Evolutionary conservation across 2,888 invertebrate genomes (phyloP), one percentile per base, ranked within the genome.

Genomic region (Tipula lateralis): DNA sequence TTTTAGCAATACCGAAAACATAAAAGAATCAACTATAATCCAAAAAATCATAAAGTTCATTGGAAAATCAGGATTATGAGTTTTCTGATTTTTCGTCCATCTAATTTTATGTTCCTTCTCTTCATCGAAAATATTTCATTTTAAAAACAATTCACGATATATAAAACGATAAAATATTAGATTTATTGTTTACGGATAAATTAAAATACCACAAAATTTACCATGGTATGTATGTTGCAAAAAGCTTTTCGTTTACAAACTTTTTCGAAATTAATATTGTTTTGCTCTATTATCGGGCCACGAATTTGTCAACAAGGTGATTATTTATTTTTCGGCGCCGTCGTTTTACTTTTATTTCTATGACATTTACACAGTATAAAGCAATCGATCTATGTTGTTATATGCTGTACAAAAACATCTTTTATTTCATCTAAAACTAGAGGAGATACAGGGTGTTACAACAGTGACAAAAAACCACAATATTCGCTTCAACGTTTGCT

Each of bases 301-400:
- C 19, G 66, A 66, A 24, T 66, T 66, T 66, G 66, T 66, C 66
- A 66, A 66, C 66, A 66, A 66, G 66, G 66, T 66, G 66, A 66
- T 66, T 66, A 66, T 66, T 66, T 66, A 66, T 66, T 66, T 66
- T 66, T 66, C 24, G 66, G 66, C 66, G 66, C 66, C 66, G 66
- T 9, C 66, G 24, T 66, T 66, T 66, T 66, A 66, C 19, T 66
- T 66, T 66, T 66, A 66, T 66, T 24, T 24, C 24, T 24, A 2
- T 66, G 19, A 24, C 66, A 24, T 66, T 66, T 19, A 24, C 66
- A 24, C 24, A 66, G 66, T 66, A 66, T 9, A 66, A 19, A 66
- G 9, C 66, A 66, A 66, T 66, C 24, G 66, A 66, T 66, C 66
- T 24, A 66, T 9, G 24, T 9, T 66, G 24, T 66, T n/a, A 24